Base-by-base conservation (phyloP, 2,888 invertebrate genomes). In the Drosophila mulleri region DNA sequence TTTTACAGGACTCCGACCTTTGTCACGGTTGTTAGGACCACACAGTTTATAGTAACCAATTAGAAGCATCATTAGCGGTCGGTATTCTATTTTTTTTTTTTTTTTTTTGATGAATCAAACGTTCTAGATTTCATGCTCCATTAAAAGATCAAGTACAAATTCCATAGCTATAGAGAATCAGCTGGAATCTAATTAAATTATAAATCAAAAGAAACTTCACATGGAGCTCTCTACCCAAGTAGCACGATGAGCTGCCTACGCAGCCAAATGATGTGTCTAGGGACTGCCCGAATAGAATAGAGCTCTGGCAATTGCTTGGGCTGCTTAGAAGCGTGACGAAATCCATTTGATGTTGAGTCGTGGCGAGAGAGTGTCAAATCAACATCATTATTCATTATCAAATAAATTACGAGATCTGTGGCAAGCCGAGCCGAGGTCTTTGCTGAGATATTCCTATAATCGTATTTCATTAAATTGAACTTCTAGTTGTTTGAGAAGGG, bases 351-450 rank as follows among this genome's bases (percentile, higher is more conserved):
- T 29, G 82, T 81, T 69, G 59, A 70, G 66, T 82, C 82, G 72
- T 72, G 80, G 9, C 35, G 20, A 32, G 68, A 76, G 72, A 86
- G 83, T 86, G 85, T 90, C 85, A 86, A 86, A 87, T 90, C 90
- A 82, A 79, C 86, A 89, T 87, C 86, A 87, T 87, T 87, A 87
- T 85, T 87, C 90, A 87, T 89, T 88, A 90, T 80, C 88, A 88
- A 88, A 90, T 89, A 88, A 70, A 89, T 82, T 67, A 53, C 76
- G 68, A 71, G 78, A 78, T 68, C 81, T 80, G 90, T 75, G 89
- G 84, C 80, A 48, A 72, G 63, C 69, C 63, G 66, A 72, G 50
- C 9, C 18, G 32, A 44, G 18, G 12, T 14, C 35, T 35, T 3
- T 14, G 52, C 20, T 35, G 3, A 8, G 52, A 8, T 18, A 32